Evolutionary conservation across 2,113 vertebrate species (phyloP).

Genomic region (Pygoscelis antarcticus): DNA sequence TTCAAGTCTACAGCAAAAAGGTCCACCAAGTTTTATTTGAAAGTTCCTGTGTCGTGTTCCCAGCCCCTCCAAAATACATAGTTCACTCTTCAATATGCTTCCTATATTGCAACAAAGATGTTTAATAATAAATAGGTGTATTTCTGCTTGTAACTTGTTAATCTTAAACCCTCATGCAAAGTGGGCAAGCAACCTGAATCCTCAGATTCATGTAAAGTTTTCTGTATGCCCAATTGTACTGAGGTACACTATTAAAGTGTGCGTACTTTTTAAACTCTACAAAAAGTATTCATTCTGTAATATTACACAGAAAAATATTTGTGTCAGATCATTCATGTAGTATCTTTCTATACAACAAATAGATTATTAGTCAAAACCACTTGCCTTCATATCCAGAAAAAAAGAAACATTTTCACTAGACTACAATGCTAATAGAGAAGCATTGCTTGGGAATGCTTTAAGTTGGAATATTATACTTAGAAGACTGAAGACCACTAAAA

Average conservation of each 20-base stretch:
- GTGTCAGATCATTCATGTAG: not conserved
- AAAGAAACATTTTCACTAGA: not conserved
- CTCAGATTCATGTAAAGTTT: not conserved
- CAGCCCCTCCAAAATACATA: slow-evolving; percentile 53
- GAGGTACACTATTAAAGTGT: not conserved
- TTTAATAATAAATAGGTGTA: slow-evolving; percentile 35
- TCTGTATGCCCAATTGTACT: not conserved
- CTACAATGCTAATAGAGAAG: not conserved
- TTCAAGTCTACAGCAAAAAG: slow-evolving; percentile 74
- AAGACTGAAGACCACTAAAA: not conserved
- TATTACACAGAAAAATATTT: not conserved
- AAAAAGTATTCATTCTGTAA: not conserved
- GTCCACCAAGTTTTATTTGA: slow-evolving; percentile 76
- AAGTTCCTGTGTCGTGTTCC: slow-evolving; percentile 64
- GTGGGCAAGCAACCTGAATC: not conserved
- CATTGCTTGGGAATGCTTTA: not conserved
- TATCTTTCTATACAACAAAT: not conserved
- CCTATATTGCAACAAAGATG: slow-evolving; percentile 9
- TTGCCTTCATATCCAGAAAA: not conserved
- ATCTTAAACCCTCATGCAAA: not conserved
- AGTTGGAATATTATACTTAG: not conserved
- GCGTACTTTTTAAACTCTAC: not conserved
- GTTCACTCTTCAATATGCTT: slow-evolving; percentile 44
- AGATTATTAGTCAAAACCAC: not conserved
- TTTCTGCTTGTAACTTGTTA: slow-evolving; percentile 45